A percentile compares a stretch with the other conserved stretches of the same genome.
phyloP scores from a whole-genome alignment of 2,797 vertebrate species.

The Poecilia gillii region DNA sequence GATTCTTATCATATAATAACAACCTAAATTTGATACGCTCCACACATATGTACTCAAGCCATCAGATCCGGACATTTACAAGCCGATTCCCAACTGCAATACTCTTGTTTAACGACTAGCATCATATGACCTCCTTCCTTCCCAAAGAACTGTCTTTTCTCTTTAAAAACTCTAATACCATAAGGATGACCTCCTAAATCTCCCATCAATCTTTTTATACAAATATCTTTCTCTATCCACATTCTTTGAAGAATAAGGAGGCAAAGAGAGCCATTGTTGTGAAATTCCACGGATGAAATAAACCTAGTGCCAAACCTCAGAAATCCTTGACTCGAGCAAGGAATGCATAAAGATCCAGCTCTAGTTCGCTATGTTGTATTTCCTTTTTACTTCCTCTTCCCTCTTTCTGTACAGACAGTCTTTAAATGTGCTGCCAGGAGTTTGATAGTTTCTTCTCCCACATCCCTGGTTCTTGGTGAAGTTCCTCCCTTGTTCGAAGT shows the following conservation, averaged over 20 bases:
- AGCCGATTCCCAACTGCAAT: slow-evolving; percentile 53
- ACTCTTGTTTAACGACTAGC: slow-evolving; percentile 65
- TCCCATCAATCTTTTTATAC: slow-evolving; percentile 60
- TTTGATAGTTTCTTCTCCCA: slow-evolving; percentile 43
- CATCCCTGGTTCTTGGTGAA: slow-evolving; percentile 18
- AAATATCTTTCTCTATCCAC: slow-evolving; percentile 53
- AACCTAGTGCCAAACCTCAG: slow-evolving; percentile 76
- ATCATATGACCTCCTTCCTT: slow-evolving; percentile 59
- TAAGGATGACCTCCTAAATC: slow-evolving; percentile 57
- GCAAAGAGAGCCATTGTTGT: slow-evolving; percentile 36
- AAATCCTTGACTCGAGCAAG: slow-evolving; percentile 60
- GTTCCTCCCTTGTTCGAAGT: slow-evolving; percentile 8
- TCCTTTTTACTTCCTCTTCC: slow-evolving; percentile 19
- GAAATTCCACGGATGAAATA: slow-evolving; percentile 65
- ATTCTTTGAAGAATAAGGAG: slow-evolving; percentile 37
- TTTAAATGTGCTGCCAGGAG: slow-evolving; percentile 39
- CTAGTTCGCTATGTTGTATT: slow-evolving; percentile 47
- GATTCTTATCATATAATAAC: slow-evolving; percentile 26
- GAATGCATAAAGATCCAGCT: slow-evolving; percentile 63
- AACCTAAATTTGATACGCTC: slow-evolving; percentile 33
- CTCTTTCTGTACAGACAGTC: slow-evolving; percentile 44
- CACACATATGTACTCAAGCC: slow-evolving; percentile 58
- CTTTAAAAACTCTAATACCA: slow-evolving; percentile 53
- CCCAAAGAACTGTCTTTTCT: slow-evolving; percentile 36
- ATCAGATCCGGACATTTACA: slow-evolving; percentile 69